Percentiles rank a stretch among this genome's conserved stretches.
These are phyloP conservation scores for Bombyx huttoni DNA, from an alignment of 2,888 invertebrate species.

Conservation along the genomic window DNA sequence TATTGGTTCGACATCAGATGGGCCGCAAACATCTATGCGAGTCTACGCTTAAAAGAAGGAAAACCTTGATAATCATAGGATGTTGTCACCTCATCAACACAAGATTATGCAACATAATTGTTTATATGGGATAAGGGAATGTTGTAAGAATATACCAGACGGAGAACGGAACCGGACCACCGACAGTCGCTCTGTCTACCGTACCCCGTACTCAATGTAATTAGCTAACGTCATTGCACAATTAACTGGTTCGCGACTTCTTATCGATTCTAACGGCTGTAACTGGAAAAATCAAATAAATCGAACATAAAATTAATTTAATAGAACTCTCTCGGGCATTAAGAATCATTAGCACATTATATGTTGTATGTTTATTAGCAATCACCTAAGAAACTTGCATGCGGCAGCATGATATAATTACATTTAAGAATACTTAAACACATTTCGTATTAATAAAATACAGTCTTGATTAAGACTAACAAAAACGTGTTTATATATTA, in stretches of 20 bases:
- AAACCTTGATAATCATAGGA: no score
- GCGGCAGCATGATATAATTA: neutral
- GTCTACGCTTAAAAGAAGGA: no score
- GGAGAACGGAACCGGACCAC: neutral
- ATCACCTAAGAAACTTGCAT: neutral
- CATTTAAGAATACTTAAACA: no score
- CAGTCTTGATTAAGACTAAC: no score
- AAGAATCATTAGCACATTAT: conserved; percentile 11
- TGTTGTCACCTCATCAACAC: neutral
- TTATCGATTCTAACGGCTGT: conserved; percentile 15
- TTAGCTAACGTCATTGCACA: conserved; percentile 36
- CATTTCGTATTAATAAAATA: no score
- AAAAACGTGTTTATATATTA: no score
- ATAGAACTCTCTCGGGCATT: conserved; percentile 14
- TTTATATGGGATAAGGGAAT: neutral
- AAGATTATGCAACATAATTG: conserved; percentile 2
- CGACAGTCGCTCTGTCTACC: conserved; percentile 2
- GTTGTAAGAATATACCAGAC: neutral
- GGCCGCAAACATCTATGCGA: no score
- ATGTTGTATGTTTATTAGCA: conserved; percentile 4
- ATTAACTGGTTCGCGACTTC: conserved; percentile 16
- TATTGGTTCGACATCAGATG: no score
- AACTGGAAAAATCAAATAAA: conserved; percentile 19
- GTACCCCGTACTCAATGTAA: conserved; percentile 19
- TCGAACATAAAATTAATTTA: conserved; percentile 20